Percentiles rank a stretch among this genome's conserved stretches.
Evolutionary conservation across 2,888 invertebrate genomes (phyloP).

Genomic region (Steinernema scapterisci): DNA sequence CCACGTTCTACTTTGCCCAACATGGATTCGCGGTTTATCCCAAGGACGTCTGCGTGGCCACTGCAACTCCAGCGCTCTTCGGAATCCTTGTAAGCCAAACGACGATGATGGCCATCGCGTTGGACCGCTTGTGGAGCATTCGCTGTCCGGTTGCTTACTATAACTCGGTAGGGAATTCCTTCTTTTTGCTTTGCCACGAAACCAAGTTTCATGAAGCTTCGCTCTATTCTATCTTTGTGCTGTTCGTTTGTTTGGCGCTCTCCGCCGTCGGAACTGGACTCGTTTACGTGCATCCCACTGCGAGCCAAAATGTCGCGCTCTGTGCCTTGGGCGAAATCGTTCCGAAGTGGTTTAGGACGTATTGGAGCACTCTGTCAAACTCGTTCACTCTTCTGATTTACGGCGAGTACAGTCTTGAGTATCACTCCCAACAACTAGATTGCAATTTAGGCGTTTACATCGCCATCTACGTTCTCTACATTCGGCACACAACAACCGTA

Average conservation of each 20-base stretch:
- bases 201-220: no score
- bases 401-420: background rate
- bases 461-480: conserved; percentile 20
- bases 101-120: conserved; percentile 17
- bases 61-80: background rate
- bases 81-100: conserved; percentile 19
- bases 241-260: no score
- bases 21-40: background rate
- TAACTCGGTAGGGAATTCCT: no score
- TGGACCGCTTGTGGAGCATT: background rate
- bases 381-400: conserved; percentile 9
- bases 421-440: background rate
- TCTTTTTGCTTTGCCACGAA: conserved; percentile 22
- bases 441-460: conserved; percentile 8
- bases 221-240: no score
- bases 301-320: no score
- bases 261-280: no score
- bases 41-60: background rate
- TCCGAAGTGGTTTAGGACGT: no score
- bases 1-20: background rate
- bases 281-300: no score
- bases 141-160: no score
- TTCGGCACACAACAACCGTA: background rate
- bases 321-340: no score
- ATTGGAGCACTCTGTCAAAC: no score